Percentiles rank a stretch among this genome's conserved stretches.
These are phyloP conservation scores for Poecilia latipinna DNA, from an alignment of 2,113 vertebrate species.

Conservation along the genomic window DNA sequence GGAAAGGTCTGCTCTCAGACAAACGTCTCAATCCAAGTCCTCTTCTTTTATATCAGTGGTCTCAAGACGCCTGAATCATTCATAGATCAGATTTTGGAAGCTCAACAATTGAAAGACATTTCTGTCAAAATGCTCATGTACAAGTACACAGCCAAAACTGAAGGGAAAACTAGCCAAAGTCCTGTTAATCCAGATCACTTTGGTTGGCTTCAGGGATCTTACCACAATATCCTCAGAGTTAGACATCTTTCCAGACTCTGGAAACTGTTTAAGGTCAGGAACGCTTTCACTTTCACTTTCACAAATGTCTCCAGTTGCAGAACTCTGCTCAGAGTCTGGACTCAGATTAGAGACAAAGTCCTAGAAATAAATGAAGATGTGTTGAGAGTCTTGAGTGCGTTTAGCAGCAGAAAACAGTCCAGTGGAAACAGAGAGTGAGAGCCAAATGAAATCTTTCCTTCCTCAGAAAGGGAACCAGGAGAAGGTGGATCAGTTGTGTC, in stretches of 20 bases:
- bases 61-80: background rate
- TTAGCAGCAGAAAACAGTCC: background rate
- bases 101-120: background rate
- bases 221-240: too few relatives aligned
- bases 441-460: too few relatives aligned
- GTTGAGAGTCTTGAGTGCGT: background rate
- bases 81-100: background rate
- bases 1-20: slow-evolving; percentile 76
- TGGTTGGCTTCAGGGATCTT: too few relatives aligned
- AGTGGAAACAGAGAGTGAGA: background rate
- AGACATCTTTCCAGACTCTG: too few relatives aligned
- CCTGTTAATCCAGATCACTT: background rate
- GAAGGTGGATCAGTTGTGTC: background rate
- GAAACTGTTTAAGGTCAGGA: too few relatives aligned
- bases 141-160: background rate
- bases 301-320: too few relatives aligned
- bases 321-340: too few relatives aligned
- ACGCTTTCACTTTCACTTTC: too few relatives aligned
- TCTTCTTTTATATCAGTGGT: background rate
- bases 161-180: background rate
- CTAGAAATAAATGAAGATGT: background rate
- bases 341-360: too few relatives aligned
- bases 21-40: too few relatives aligned
- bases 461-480: background rate
- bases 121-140: background rate